Evolutionary conservation across 2,113 vertebrate species (phyloP), one percentile per base, ranked within the genome.

Genomic region (Ageneiosus marmoratus): DNA sequence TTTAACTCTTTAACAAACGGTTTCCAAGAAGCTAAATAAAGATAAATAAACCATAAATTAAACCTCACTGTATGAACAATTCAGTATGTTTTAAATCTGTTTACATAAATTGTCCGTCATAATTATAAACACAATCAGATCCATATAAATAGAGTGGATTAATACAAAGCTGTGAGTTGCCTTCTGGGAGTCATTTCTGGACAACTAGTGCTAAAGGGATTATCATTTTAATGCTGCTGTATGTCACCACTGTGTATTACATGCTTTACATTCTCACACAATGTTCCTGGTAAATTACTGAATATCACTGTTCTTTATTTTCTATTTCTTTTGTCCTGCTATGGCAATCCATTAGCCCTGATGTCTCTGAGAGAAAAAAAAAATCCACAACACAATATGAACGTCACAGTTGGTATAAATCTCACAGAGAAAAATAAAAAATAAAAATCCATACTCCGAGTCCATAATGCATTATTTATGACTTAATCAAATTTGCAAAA

Each of bases 401-500:
- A 34, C 82, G 58, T 46, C 82, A 78, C 63, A 56, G 8, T 82
- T 83, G 79, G 86, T 87, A 87, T 86, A 79, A 81, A 55, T 70
- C 55, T 80, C 60, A 32, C 24, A 65, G 55, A 32, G 8, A 79
- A 41, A 41, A 41, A 41, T 41, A 41, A 41, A 41, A 41, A 89
- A 88, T 32, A 77, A 34, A 2, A 34, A 79, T 90, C 89, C 86
- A 89, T 85, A 86, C 73, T 86, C 86, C 29, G 75, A 85, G 80
- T 16, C 44, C 77, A 32, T 78, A 79, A 89, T 87, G 84, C 85
- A 89, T 88, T 83, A 87, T 89, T 82, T 83, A 86, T 87, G 86
- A 88, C 79, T 80, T 88, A 88, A 90, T 89, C 77, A 88, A 82
- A 4, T 70, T 51, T 41, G 22, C 24, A 2, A 29, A 87, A 73